Evolutionary conservation across 2,113 vertebrate genomes (phyloP).

Genomic region (Amphiprion ocellaris): DNA sequence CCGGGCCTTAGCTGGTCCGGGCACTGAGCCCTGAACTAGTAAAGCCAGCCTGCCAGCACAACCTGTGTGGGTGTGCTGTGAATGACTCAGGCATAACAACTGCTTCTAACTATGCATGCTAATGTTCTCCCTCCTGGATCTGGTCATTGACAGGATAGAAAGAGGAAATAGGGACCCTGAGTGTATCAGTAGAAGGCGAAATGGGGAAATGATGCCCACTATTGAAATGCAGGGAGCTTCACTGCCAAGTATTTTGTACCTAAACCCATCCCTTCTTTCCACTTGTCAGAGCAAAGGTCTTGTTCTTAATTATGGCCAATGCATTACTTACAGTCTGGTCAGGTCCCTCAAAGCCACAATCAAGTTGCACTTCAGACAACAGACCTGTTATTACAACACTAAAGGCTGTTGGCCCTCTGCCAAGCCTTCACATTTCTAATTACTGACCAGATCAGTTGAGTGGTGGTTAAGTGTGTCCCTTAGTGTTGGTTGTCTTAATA

Average conservation of each 20-base stretch:
- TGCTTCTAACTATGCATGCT: constrained; percentile 35
- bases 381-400: constrained; percentile 67
- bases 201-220: constrained; percentile 12
- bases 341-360: constrained; percentile 40
- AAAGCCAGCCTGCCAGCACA: constrained; percentile 50
- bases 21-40: constrained; percentile 42
- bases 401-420: constrained; percentile 53
- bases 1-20: constrained; percentile 15
- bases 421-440: constrained; percentile 70
- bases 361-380: constrained; percentile 59
- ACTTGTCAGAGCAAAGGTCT: constrained; percentile 49
- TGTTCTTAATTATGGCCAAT: constrained; percentile 69
- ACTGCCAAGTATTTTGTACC: constrained; percentile 35
- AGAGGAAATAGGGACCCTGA: constrained; percentile 10
- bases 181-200: constrained; percentile 22
- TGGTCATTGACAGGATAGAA: constrained; percentile 34
- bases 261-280: constrained; percentile 12
- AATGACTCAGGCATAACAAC: constrained; percentile 47
- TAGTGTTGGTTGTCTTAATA: background rate
- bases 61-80: constrained; percentile 43
- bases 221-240: constrained; percentile 5
- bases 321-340: constrained; percentile 55
- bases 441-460: constrained; percentile 66
- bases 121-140: constrained; percentile 46
- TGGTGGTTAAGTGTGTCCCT: constrained; percentile 22